Base-by-base conservation (phyloP, 2,888 invertebrate genomes). In the Podabrus alpinus region DNA sequence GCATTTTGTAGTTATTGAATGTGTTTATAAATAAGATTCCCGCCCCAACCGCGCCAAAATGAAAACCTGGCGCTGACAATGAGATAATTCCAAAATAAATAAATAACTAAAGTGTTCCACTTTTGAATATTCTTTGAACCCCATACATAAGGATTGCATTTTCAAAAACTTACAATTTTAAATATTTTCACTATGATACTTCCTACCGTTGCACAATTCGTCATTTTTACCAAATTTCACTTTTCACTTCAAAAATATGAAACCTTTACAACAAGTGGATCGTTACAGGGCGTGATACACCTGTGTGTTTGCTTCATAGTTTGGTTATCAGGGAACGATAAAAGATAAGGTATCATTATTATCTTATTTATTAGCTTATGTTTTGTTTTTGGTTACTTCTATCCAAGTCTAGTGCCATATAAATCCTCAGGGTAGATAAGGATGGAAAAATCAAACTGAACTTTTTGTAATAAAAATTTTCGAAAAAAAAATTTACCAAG, bases 111-210 rank as follows among this genome's bases (percentile, higher is more conserved):
- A 45, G 45, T 45, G 45, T 0, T 45, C 45, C n/a, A 45, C n/a
- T 45, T 45, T n/a, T 45, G 45, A 45, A 45, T n/a, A 13, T 7
- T 45, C 11, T 9, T n/a, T 45, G 45, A 4, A 2, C 7, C n/a
- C 2, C 7, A n/a, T n/a, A n/a, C 7, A 45, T n/a, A 45, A 45
- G n/a, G 5, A 7, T 7, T 45, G 9, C 9, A n/a, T 45, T 5
- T n/a, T 45, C 3, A 7, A n/a, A 13, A 25, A 90, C 93, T 93
- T 89, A 95, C 95, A 91, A 95, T 88, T 90, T 95, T 96, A 74
- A 95, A 89, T 75, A 92, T 88, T 90, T 95, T 95, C 83, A 95
- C 91, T 86, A 94, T 92, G 76, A 95, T 92, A 73, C 94, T 92
- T 79, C 93, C 95, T 81, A 95, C 93, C 66, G 94, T 94, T 86